Percentiles rank a stretch among this genome's conserved stretches.
Evolutionary conservation across 2,797 vertebrate genomes (phyloP).

Genomic region (Anguilla pacifica): DNA sequence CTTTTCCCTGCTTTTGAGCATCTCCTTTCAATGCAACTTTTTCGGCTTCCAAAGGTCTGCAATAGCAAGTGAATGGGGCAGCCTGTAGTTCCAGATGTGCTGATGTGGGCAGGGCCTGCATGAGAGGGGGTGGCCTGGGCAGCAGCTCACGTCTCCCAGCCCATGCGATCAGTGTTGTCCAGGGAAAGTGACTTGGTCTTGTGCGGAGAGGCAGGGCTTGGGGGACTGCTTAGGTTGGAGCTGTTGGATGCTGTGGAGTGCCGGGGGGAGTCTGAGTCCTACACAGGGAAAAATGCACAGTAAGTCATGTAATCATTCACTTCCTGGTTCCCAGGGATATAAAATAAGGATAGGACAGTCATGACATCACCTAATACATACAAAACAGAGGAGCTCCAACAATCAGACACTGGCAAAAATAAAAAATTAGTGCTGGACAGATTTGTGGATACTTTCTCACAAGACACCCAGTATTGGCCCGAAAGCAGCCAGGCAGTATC

Average conservation of each 20-base stretch:
- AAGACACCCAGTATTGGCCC: too few relatives aligned
- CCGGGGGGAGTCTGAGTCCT: slow-evolving; percentile 97
- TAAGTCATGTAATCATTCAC: not conserved
- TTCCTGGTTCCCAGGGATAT: too few relatives aligned
- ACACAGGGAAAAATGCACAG: slow-evolving; percentile 40
- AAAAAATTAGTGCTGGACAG: too few relatives aligned
- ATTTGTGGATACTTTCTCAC: too few relatives aligned
- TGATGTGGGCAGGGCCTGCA: slow-evolving; percentile 31
- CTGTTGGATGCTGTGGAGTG: slow-evolving; percentile 98
- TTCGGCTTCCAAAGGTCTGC: not conserved
- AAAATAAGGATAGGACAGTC: too few relatives aligned
- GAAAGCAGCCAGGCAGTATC: too few relatives aligned
- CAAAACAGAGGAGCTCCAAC: too few relatives aligned
- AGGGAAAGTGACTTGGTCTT: slow-evolving; percentile 96
- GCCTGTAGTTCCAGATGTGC: slow-evolving; percentile 30
- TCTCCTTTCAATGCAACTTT: slow-evolving; percentile 24
- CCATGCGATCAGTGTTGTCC: slow-evolving; percentile 93
- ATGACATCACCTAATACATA: too few relatives aligned
- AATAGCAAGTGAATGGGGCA: slow-evolving; percentile 24
- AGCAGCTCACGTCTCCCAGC: slow-evolving; percentile 90
- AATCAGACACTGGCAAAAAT: too few relatives aligned
- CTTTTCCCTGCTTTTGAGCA: slow-evolving; percentile 14
- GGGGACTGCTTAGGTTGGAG: slow-evolving; percentile 98
- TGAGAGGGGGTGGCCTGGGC: slow-evolving; percentile 35
- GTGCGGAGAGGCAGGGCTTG: slow-evolving; percentile 91